Percentiles rank a stretch among this genome's conserved stretches.
These are phyloP conservation scores for Torymus tubicola DNA, from an alignment of 2,888 invertebrate genomes.

Conservation along the genomic window DNA sequence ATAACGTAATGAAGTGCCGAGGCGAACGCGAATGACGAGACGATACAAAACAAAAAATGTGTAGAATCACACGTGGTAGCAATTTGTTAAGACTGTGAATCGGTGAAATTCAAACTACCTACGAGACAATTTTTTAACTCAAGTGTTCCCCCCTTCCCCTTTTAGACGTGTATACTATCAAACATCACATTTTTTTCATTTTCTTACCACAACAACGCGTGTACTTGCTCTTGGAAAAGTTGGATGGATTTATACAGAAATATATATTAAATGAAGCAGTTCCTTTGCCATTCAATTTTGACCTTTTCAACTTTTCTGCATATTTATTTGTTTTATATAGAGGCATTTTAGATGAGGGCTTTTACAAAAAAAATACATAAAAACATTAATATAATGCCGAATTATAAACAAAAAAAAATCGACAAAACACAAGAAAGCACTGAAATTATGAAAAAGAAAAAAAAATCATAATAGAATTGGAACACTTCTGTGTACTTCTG, in stretches of 20 bases:
- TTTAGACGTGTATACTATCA: conserved; percentile 46
- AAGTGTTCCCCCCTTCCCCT: conserved; percentile 34
- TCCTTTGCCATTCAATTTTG: conserved; percentile 46
- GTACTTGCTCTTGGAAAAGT: conserved; percentile 49
- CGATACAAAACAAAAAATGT: conserved; percentile 58
- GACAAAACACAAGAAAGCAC: not conserved
- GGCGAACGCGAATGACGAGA: conserved; percentile 56
- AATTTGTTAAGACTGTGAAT: conserved; percentile 72
- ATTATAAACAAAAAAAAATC: conserved; percentile 48
- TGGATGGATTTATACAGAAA: conserved; percentile 54
- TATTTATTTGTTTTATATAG: conserved; percentile 41
- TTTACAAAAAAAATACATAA: conserved; percentile 45
- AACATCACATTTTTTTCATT: conserved; percentile 33
- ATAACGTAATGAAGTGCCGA: conserved; percentile 59
- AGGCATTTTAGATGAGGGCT: conserved; percentile 41
- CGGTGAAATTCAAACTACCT: conserved; percentile 59
- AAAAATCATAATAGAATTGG: conserved; percentile 19
- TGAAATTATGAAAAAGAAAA: conserved; percentile 24
- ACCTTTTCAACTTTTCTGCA: conserved; percentile 40
- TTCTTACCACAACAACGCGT: conserved; percentile 31
- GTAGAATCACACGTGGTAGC: conserved; percentile 65
- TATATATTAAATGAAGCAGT: conserved; percentile 23
- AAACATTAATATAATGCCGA: conserved; percentile 46
- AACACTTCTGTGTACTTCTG: conserved; percentile 57
- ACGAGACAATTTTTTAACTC: conserved; percentile 52